Evolutionary conservation across 2,797 vertebrate genomes (phyloP).

Genomic region (Sylvia borin): DNA sequence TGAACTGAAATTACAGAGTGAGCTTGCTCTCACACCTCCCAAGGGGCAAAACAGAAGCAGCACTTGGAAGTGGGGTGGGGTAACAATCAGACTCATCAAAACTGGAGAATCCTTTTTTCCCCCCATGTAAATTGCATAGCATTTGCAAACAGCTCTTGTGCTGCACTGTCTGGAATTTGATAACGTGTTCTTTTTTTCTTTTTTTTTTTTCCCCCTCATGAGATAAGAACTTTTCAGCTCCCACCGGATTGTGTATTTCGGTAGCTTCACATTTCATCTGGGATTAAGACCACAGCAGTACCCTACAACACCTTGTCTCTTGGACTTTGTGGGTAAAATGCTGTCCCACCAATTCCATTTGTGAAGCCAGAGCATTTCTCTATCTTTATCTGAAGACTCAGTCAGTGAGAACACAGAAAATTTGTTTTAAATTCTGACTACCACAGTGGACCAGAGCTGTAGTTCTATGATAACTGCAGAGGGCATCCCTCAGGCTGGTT

Average conservation of each 20-base stretch:
- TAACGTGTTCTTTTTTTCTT: not conserved
- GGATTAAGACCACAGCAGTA: not conserved
- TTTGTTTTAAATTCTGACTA: not conserved
- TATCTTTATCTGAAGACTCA: not conserved
- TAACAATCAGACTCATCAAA: not conserved
- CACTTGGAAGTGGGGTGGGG: not conserved
- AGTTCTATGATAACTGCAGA: not conserved
- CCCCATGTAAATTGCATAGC: not conserved
- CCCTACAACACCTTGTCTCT: not conserved
- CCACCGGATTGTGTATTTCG: not conserved
- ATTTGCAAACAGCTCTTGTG: not conserved
- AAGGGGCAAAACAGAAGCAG: not conserved
- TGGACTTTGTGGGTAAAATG: not conserved
- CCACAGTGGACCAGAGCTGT: not conserved
- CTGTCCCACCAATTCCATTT: not conserved
- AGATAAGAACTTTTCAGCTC: not conserved
- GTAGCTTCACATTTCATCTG: not conserved
- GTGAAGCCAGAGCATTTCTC: not conserved
- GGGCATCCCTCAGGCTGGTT: not conserved
- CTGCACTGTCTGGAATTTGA: not conserved
- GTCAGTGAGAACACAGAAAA: not conserved
- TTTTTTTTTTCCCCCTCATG: too few relatives aligned
- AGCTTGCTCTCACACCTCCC: not conserved
- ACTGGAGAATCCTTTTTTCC: not conserved
- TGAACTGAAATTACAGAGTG: not conserved